phyloP scores from a whole-genome alignment of 2,113 vertebrate genomes.

The Oceanites oceanicus region DNA sequence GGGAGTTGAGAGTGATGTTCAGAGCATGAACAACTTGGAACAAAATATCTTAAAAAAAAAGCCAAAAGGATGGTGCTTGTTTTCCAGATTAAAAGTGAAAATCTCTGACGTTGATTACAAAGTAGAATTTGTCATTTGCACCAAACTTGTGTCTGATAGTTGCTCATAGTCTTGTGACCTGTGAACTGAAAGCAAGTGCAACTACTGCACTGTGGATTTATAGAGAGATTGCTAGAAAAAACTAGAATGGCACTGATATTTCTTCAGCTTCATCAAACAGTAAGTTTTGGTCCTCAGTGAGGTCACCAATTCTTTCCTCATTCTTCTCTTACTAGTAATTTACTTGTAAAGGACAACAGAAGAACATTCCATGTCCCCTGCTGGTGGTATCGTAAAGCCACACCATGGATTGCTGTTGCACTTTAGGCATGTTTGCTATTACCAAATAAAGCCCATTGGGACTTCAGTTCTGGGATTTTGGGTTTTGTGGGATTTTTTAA shows the following conservation, averaged over 20 bases:
- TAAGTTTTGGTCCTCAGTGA: background rate
- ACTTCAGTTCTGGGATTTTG: background rate
- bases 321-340: background rate
- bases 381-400: background rate
- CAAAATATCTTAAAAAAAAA: background rate
- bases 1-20: background rate
- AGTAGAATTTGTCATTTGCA: background rate
- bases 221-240: background rate
- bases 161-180: background rate
- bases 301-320: background rate
- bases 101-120: background rate
- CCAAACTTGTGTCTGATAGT: background rate
- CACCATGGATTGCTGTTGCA: background rate
- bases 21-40: background rate
- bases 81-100: background rate
- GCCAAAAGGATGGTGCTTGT: background rate
- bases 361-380: background rate
- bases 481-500: background rate
- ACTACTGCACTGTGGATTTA: background rate
- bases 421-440: background rate
- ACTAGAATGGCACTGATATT: background rate
- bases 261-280: background rate
- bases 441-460: background rate
- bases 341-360: background rate
- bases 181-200: background rate